phyloP scores from a whole-genome alignment of 2,797 vertebrate genomes.

The Notamacropus eugenii region DNA sequence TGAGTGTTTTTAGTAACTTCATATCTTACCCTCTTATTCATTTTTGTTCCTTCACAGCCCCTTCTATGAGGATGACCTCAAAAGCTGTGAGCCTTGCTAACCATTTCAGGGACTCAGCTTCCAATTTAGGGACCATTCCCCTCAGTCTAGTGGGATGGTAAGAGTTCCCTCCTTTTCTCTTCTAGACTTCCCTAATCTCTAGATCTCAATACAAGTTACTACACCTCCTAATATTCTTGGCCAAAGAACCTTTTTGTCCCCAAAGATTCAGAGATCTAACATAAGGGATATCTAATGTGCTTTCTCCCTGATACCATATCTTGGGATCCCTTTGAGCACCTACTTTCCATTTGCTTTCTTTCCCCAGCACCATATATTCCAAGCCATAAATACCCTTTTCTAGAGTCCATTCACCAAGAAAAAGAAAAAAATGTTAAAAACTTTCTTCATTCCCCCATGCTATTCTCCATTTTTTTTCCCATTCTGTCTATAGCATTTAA shows the following conservation, averaged over 20 bases:
- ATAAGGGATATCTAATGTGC: neutral
- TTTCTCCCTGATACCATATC: neutral
- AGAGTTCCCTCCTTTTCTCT: neutral
- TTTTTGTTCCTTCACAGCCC: neutral
- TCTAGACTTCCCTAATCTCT: neutral
- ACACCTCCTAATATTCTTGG: neutral
- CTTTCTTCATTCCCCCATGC: neutral
- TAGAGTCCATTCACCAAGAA: neutral
- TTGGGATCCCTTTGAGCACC: neutral
- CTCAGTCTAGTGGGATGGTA: neutral
- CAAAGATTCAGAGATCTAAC: neutral
- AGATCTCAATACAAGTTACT: neutral
- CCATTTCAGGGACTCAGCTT: neutral
- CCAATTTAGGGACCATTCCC: neutral
- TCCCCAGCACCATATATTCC: neutral
- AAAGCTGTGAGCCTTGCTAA: neutral
- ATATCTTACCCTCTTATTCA: neutral
- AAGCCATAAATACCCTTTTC: neutral
- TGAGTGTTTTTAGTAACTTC: neutral
- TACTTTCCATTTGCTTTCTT: neutral
- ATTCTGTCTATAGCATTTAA: neutral
- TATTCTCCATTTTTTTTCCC: neutral
- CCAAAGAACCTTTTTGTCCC: neutral
- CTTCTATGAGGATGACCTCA: neutral
- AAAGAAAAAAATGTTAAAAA: neutral